Evolutionary conservation across 2,888 invertebrate genomes (phyloP), one percentile per base, ranked within the genome.

Genomic region (Cryptus viduatorius): DNA sequence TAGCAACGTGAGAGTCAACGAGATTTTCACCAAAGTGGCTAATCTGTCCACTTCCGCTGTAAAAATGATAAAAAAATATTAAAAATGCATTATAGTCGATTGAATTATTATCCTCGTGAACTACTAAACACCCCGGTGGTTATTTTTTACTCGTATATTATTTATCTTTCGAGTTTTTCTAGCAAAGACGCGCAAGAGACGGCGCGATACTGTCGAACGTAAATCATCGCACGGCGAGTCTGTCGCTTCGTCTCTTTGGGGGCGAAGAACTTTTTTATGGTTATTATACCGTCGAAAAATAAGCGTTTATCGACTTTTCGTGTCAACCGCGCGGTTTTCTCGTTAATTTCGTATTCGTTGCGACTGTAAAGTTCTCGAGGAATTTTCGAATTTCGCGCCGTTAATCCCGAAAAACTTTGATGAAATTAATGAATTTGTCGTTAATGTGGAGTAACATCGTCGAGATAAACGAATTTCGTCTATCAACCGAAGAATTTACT

Each of bases 31-130:
- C 8, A 89, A 82, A 14, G 80, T 88, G 56, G 76, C 73, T 5
- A 91, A 82, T 71, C 79, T 87, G 46, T 87, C 69, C 14, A 91
- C 76, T 46, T 91, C 88, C 0, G 81, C 92, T 92, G 86, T 19
- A 87, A 87, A 65, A 71, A 24, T 24, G 24, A 61, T 56, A 73
- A 37, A 37, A 37, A 37, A 37, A 7, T 37, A 78, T 44, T 44
- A 24, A 78, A 44, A 37, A 50, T 44, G 12, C 1, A 0, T 31
- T 19, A 81, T 14, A 3, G 16, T 48, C 12, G 2, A 37, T 68
- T 37, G 1, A 42, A 12, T 37, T 24, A 16, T 56, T 14, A 65
- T 31, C 5, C 16, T 24, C 1, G 65, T 53, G 29, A 1, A 56
- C 4, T 19, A 3, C 7, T 8, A 8, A 37, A 37, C 37, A 37